Base-by-base conservation (phyloP, 2,113 vertebrate species). In the Odobenus rosmarus region DNA sequence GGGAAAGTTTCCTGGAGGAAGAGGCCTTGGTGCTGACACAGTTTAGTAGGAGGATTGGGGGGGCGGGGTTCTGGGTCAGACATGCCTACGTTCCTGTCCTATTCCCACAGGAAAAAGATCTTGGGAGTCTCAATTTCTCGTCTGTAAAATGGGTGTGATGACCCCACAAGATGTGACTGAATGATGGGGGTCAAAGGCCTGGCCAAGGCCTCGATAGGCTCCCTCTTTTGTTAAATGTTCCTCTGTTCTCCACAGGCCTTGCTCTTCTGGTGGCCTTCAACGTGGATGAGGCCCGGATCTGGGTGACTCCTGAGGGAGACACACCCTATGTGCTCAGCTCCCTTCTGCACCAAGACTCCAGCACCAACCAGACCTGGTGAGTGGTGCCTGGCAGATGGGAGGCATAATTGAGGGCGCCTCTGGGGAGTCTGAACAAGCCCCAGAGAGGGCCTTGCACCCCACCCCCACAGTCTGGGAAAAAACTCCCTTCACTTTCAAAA, bases 341-440 rank as follows among this genome's bases (percentile, higher is more conserved):
- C 46, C 93, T 95, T 39, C 90, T 98, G 86, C 97, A 98, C 88
- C 97, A 84, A 31, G 96, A 97, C 36, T n/a, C 97, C 92, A 88
- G 91, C 86, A 97, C 79, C 89, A 96, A 88, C 61, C 82, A 77
- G 92, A 98, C 96, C 72, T 97, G 97, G 98, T 98, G 69, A 98
- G 98, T 57, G 21, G 57, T 7, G 5, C 31, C 46, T 9, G 0
- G 51, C 14, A 7, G 19, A 33, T 2, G 12, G 57, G 57, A 49
- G 10, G 57, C 18, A 5, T 13, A 69, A 84, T 3, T 4, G 18
- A 67, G 51, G 39, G n/a, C 14, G 10, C 5, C 21, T 39, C 33
- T 0, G 0, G 51, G 69, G 21, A 61, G 28, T 2, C 59, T 49
- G 69, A 74, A 71, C 36, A n/a, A 21, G 55, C n/a, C 67, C 82